Evolutionary conservation across 2,888 invertebrate species (phyloP), one percentile per base, ranked within the genome.

Genomic region (Archips crataeganus): DNA sequence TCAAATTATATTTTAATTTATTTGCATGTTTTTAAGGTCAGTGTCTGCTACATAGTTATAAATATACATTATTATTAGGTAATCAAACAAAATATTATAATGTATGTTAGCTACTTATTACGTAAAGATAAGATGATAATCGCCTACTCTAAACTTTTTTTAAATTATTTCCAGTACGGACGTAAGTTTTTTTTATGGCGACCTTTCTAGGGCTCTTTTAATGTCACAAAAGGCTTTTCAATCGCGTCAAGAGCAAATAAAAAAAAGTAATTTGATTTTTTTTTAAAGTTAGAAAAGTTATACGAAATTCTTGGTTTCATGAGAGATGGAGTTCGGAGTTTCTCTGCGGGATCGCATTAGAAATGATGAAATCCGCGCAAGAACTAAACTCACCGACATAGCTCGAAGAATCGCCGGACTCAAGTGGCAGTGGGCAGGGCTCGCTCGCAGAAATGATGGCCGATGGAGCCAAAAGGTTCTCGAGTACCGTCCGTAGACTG

Each of bases 31-130:
- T 34, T 32, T 49, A 32, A 15, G 47, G 36, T 65, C 11, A 67
- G 8, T 6, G 62, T 36, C 13, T 47, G 45, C 62, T 62, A 36
- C 74, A 74, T 65, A 74, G 65, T 74, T 74, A 74, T 70, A 54
- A n/a, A 70, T 74, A 70, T 74, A 74, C 69, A 74, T 70, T 74
- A 74, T 74, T 74, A 74, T 70, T 74, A 70, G 65, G 74, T 74
- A 74, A 74, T 70, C 69, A 74, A 74, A 74, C 74, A 74, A 74
- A 74, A 74, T 74, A 74, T 73, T 73, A 73, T 74, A 74, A 74
- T 65, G 70, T 74, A 74, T 74, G 74, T 74, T 74, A 74, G 74
- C 70, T 70, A 74, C 74, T 74, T 74, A 74, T 74, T 67, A 67
- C 57, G 74, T 74, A 70, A 74, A 74, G n/a, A 64, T 69, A 74